Conservation (phyloP, 2,888 invertebrate genomes). For the Pharmacophagus antenor region DNA sequence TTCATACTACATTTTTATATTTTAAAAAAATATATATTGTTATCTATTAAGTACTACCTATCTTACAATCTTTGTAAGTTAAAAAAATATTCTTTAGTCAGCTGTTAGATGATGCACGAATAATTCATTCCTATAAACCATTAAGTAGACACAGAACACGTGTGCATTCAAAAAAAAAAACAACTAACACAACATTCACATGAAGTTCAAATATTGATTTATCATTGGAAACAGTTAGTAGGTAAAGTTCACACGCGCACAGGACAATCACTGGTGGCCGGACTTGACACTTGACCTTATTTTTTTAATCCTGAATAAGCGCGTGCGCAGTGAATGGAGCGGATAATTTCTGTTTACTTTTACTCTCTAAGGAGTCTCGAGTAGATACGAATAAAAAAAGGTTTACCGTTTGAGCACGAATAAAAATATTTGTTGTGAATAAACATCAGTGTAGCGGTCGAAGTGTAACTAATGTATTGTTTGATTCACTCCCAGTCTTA, state of each 20-base stretch:
- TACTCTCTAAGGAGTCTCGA: slow-evolving; percentile 64
- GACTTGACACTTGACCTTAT: slow-evolving; percentile 39
- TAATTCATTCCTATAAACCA: neutral
- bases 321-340: slow-evolving; percentile 67
- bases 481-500: slow-evolving; percentile 34
- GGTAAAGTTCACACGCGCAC: slow-evolving; percentile 32
- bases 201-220: slow-evolving; percentile 29
- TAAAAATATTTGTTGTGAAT: slow-evolving; percentile 58
- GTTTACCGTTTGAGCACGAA: slow-evolving; percentile 57
- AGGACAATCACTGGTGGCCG: slow-evolving; percentile 29
- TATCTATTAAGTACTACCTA: too few species aligned
- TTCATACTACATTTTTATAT: too few species aligned
- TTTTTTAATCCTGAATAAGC: slow-evolving; percentile 48
- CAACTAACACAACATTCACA: neutral
- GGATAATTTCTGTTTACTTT: slow-evolving; percentile 75
- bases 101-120: neutral
- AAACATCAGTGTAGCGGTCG: slow-evolving; percentile 49
- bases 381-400: slow-evolving; percentile 49
- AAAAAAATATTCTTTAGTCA: neutral
- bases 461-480: slow-evolving; percentile 46
- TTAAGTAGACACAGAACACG: neutral
- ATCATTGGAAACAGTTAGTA: slow-evolving; percentile 32
- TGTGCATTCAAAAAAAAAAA: slow-evolving; percentile 3
- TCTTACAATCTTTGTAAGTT: too few species aligned
- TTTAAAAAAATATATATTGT: too few species aligned